These are phyloP conservation scores for Nilaparvata lugens DNA, from an alignment of 1,140 invertebrate species.

Conservation along the genomic window DNA sequence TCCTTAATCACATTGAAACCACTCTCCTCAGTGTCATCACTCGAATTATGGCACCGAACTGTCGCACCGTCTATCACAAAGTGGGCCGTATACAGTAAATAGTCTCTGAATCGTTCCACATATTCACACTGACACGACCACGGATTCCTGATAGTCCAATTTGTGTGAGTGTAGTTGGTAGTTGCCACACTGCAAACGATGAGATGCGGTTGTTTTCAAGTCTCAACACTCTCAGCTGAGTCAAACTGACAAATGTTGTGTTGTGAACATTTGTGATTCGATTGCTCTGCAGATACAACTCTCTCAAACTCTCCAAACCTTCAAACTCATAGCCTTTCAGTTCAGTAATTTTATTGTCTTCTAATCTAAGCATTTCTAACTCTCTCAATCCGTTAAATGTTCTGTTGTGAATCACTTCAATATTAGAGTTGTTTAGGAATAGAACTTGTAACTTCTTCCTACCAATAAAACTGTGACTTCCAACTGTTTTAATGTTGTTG, in stretches of 20 bases:
- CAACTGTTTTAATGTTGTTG: slow-evolving; percentile 65
- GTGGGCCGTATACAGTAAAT: slow-evolving; percentile 50
- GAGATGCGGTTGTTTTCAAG: slow-evolving; percentile 69
- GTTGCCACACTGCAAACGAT: slow-evolving; percentile 64
- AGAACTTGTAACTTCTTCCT: slow-evolving; percentile 73
- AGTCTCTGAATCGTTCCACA: slow-evolving; percentile 66
- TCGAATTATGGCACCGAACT: slow-evolving; percentile 53
- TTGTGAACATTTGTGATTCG: slow-evolving; percentile 62
- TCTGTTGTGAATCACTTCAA: slow-evolving; percentile 77
- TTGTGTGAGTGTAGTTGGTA: slow-evolving; percentile 53
- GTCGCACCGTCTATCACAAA: slow-evolving; percentile 52
- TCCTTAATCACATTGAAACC: slow-evolving; percentile 43
- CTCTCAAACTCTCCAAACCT: slow-evolving; percentile 49
- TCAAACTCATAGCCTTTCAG: slow-evolving; percentile 79
- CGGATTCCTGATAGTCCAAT: slow-evolving; percentile 61
- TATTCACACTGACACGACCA: slow-evolving; percentile 86
- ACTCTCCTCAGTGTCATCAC: slow-evolving; percentile 41
- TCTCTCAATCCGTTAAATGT: slow-evolving; percentile 82
- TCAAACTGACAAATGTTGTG: slow-evolving; percentile 62
- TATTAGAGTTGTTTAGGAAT: slow-evolving; percentile 75
- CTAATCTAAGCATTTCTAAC: slow-evolving; percentile 69
- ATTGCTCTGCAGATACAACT: slow-evolving; percentile 56
- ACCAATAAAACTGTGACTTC: slow-evolving; percentile 83
- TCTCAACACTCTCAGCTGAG: slow-evolving; percentile 56
- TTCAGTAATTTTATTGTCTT: slow-evolving; percentile 63